A percentile compares a stretch with the other conserved stretches of the same genome.
phyloP scores from a whole-genome alignment of 64 coral and sea anemone genomes.

The Montipora cactus region DNA sequence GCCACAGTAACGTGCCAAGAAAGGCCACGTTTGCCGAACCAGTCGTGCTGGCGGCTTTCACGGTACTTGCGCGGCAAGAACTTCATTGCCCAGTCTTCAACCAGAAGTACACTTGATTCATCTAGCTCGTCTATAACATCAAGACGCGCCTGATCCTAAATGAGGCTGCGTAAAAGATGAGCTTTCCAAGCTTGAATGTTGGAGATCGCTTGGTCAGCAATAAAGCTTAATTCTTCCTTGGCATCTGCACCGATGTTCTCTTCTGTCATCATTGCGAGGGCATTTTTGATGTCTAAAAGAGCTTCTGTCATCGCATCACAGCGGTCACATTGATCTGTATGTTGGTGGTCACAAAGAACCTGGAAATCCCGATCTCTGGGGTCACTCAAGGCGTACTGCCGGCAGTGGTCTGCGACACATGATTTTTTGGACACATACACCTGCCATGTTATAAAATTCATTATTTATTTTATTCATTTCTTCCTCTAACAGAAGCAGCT shows the following conservation, averaged over 20 bases:
- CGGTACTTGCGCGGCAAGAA: conserved; percentile 23
- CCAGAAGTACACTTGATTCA: background rate
- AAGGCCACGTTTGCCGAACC: conserved; percentile 22
- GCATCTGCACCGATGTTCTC: background rate
- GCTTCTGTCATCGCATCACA: background rate
- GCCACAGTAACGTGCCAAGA: conserved; percentile 52
- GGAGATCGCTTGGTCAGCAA: background rate
- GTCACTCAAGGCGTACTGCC: conserved; percentile 18
- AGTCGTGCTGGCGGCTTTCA: conserved; percentile 29
- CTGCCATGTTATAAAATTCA: background rate
- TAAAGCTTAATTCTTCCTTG: conserved; percentile 6
- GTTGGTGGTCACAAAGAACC: background rate
- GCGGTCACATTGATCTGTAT: background rate
- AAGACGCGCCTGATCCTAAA: conserved; percentile 40
- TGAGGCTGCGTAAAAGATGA: conserved; percentile 11
- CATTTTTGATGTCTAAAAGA: background rate
- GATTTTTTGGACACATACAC: background rate
- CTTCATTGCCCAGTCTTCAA: conserved; percentile 59
- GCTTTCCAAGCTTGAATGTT: conserved; percentile 43
- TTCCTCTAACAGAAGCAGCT: background rate
- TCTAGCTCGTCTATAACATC: conserved; percentile 2
- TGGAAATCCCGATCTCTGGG: background rate
- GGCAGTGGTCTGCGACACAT: background rate
- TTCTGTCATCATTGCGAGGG: background rate
- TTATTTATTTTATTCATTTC: background rate